Base-by-base conservation (phyloP, 2,888 invertebrate genomes). In the Papilio gigon region DNA sequence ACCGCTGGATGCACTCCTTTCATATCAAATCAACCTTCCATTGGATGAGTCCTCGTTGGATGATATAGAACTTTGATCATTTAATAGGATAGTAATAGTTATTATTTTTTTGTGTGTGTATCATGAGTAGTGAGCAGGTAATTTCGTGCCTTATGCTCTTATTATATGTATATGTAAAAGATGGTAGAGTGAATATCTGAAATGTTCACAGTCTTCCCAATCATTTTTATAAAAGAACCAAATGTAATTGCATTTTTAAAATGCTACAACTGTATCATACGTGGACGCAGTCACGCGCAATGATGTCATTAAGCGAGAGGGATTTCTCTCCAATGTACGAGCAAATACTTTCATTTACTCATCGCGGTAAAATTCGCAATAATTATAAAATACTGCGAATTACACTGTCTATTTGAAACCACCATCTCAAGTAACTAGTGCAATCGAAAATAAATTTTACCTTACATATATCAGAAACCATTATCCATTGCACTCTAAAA, bases 271-370 rank as follows among this genome's bases (percentile, higher is more conserved):
- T 11, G 30, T 22, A 20, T 30, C 17, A 62, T 0, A 33, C 12
- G 44, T 12, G 12, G 40, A 42, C 42, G 30, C n/a, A 65, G 33
- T 58, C 47, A 60, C 20, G 33, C 8, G 53, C 8, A 30, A 30
- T 53, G 53, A 53, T 33, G n/a, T 67, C 53, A 56, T 42, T 22
- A 56, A 50, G 30, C 17, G 25, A 47, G 47, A 47, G 37, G 63
- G 59, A 68, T 37, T 68, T 64, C 20, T 47, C 22, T 27, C 14
- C 17, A 12, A 63, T 42, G 9, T 27, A 35, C 40, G 47, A 22
- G 25, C 40, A 17, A 47, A 47, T 33, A 33, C 65, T 72, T 71
- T 71, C 71, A 68, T 67, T 70, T 68, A 67, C 53, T 66, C 67
- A 69, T 58, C 47, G 66, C 58, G 68, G 56, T 67, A 71, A 65